Percentiles rank a stretch among this genome's conserved stretches.
Conservation (phyloP, 2,888 invertebrate species). For the Cactoblastis cactorum region DNA sequence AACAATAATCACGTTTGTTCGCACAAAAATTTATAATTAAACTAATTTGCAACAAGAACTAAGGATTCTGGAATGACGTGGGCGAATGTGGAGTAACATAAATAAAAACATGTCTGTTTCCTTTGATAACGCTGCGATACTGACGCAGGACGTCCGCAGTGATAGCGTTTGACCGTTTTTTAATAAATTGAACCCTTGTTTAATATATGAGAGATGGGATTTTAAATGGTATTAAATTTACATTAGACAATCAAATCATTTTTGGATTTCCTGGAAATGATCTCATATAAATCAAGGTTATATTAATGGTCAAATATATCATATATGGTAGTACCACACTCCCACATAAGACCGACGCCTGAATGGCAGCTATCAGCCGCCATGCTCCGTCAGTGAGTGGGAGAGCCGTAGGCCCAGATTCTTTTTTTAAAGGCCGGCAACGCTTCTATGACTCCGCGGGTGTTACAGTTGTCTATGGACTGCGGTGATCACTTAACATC, state of each 20-base stretch:
- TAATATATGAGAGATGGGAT: conserved; percentile 10
- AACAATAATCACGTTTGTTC: conserved; percentile 38
- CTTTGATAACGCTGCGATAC: conserved; percentile 60
- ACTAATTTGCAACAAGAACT: conserved; percentile 48
- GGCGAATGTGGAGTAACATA: conserved; percentile 52
- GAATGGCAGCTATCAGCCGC: too few species aligned
- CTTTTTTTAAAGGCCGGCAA: too few species aligned
- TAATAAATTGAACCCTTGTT: conserved; percentile 39
- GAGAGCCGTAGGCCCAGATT: too few species aligned
- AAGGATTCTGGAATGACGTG: conserved; percentile 57
- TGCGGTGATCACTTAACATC: too few species aligned
- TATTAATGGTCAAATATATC: too few species aligned
- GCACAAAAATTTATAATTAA: conserved; percentile 24
- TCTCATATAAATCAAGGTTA: neutral
- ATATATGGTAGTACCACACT: too few species aligned
- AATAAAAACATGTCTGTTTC: conserved; percentile 73
- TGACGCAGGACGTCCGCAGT: conserved; percentile 63
- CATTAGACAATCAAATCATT: neutral
- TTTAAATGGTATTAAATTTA: conserved; percentile 12
- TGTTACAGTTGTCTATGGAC: too few species aligned
- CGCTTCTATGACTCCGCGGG: too few species aligned
- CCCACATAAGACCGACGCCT: too few species aligned
- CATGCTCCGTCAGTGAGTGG: too few species aligned
- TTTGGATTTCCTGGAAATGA: neutral
- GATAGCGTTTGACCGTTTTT: conserved; percentile 63